Percentiles rank a stretch among this genome's conserved stretches.
These are phyloP conservation scores for Calameuta pallipes DNA, from an alignment of 2,888 invertebrate genomes.

Conservation along the genomic window DNA sequence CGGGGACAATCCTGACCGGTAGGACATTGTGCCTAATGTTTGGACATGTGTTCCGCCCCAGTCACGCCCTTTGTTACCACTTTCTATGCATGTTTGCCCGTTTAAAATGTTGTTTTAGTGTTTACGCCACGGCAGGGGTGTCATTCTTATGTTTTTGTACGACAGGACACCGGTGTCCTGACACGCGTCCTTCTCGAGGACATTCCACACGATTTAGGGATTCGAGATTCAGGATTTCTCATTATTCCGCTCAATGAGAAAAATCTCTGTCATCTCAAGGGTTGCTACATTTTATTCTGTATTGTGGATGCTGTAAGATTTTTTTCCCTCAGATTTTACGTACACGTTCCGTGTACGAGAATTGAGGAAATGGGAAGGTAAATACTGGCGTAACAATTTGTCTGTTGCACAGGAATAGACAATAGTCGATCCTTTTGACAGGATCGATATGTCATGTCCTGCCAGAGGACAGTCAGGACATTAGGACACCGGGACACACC, in stretches of 20 bases:
- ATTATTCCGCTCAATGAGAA: no score
- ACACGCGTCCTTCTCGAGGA: conserved; percentile 22
- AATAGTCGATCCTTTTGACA: neutral
- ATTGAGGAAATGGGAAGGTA: no score
- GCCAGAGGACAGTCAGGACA: neutral
- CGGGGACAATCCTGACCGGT: conserved; percentile 49
- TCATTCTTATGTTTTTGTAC: conserved; percentile 5
- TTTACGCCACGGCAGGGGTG: conserved; percentile 24
- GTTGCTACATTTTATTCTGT: no score
- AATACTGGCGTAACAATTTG: neutral
- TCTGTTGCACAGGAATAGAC: neutral
- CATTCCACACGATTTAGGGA: no score
- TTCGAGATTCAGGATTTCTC: no score
- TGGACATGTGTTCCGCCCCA: conserved; percentile 66
- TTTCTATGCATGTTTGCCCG: conserved; percentile 61
- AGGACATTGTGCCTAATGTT: conserved; percentile 63
- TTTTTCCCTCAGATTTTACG: no score
- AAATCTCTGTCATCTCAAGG: no score
- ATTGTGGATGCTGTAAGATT: no score
- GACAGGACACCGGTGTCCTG: conserved; percentile 20
- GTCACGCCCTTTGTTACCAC: conserved; percentile 65
- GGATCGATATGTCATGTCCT: conserved; percentile 24
- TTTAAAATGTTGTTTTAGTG: conserved; percentile 62
- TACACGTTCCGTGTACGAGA: no score
- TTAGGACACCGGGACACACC: conserved; percentile 34